phyloP scores from a whole-genome alignment of 2,113 vertebrate species.

The Microtus montanus region DNA sequence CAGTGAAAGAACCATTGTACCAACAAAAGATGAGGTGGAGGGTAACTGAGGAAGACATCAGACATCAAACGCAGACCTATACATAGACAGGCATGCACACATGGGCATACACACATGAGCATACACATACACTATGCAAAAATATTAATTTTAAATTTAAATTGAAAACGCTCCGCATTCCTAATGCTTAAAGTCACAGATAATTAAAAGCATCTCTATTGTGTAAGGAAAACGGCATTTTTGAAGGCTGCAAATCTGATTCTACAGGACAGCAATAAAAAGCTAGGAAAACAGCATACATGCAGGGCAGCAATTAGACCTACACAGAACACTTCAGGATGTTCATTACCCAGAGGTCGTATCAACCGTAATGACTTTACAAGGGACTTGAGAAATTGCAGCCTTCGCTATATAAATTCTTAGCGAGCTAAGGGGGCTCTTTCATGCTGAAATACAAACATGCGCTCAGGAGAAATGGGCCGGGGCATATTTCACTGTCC shows the following conservation, averaged over 20 bases:
- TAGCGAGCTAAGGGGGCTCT: conserved; percentile 43
- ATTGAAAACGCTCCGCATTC: not conserved
- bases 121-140: not conserved
- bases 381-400: conserved; percentile 69
- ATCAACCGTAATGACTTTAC: conserved; percentile 68
- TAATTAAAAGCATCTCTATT: not conserved
- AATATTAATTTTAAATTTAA: not conserved
- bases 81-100: too few relatives aligned
- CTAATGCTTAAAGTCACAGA: not conserved
- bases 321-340: not conserved
- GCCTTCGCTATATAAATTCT: conserved; percentile 66
- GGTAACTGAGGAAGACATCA: not conserved
- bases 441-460: conserved; percentile 72
- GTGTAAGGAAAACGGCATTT: not conserved
- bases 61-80: not conserved
- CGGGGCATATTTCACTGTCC: conserved; percentile 67
- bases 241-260: not conserved
- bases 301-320: not conserved
- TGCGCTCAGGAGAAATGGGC: conserved; percentile 65
- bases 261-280: not conserved
- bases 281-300: not conserved
- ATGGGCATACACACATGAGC: too few relatives aligned
- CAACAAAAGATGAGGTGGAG: not conserved
- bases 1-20: not conserved
- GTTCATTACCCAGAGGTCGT: conserved; percentile 50